Evolutionary conservation across 2,797 vertebrate species (phyloP).

Genomic region (Tadarida brasiliensis): DNA sequence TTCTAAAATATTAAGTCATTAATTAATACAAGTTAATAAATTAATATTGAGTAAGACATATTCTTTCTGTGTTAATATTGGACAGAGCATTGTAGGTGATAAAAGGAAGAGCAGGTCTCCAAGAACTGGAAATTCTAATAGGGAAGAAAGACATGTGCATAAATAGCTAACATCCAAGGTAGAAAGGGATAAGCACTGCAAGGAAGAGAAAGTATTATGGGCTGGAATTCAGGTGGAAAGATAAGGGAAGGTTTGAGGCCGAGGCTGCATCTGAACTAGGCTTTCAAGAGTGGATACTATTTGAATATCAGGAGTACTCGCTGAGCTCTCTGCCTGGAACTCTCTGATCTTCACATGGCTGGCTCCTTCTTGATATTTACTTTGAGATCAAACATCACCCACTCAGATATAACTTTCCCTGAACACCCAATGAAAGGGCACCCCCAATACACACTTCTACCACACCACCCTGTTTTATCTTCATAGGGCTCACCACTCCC

Average conservation of each 20-base stretch:
- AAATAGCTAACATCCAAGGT: background rate
- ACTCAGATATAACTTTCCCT: slow-evolving; percentile 17
- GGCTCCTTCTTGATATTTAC: slow-evolving; percentile 35
- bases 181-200: background rate
- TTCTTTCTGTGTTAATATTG: slow-evolving; percentile 3
- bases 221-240: slow-evolving; percentile 9
- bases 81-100: background rate
- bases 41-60: background rate
- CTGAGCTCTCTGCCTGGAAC: background rate
- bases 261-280: slow-evolving; percentile 6
- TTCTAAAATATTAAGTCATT: background rate
- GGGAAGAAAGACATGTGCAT: background rate
- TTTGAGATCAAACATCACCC: slow-evolving; percentile 44
- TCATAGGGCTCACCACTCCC: background rate
- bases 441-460: background rate
- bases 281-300: slow-evolving; percentile 4
- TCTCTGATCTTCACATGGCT: slow-evolving; percentile 45
- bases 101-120: background rate
- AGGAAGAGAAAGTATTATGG: background rate
- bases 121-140: background rate
- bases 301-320: background rate
- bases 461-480: background rate
- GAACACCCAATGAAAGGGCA: background rate
- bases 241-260: slow-evolving; percentile 48
- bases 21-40: background rate